Evolutionary conservation across 2,888 invertebrate genomes (phyloP).

Genomic region (Brachyptera putata): DNA sequence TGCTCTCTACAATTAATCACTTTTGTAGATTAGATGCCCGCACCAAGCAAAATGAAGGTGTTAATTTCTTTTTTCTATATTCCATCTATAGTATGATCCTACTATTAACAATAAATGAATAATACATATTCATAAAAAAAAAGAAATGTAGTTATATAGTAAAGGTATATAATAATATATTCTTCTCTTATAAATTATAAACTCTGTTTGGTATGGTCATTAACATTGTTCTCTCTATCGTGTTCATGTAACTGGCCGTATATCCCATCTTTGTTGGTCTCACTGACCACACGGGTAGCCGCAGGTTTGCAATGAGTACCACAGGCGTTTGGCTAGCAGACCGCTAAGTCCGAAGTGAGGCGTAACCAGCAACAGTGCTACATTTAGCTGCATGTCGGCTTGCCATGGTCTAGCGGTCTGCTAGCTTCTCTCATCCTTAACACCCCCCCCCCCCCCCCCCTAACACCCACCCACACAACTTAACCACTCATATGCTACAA

Average conservation of each 20-base stretch:
- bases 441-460: conserved; percentile 1
- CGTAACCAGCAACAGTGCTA: background rate
- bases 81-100: too few species aligned
- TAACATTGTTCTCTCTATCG: conserved; percentile 8
- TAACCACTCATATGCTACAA: too few species aligned
- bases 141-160: background rate
- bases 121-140: too few species aligned
- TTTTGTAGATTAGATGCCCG: too few species aligned
- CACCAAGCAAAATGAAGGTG: too few species aligned
- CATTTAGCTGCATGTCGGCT: background rate
- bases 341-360: conserved; percentile 19
- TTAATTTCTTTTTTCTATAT: too few species aligned
- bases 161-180: background rate
- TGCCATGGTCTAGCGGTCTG: conserved; percentile 9
- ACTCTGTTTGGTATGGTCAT: conserved; percentile 15
- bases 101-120: too few species aligned
- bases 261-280: conserved; percentile 6
- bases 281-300: conserved; percentile 13
- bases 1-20: too few species aligned
- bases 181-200: conserved; percentile 20
- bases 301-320: conserved; percentile 18
- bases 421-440: too few species aligned
- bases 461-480: conserved; percentile 2
- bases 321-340: conserved; percentile 15
- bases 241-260: background rate